A percentile compares a stretch with the other conserved stretches of the same genome.
Evolutionary conservation across 2,113 vertebrate species (phyloP).

Genomic region (Platichthys stellatus): DNA sequence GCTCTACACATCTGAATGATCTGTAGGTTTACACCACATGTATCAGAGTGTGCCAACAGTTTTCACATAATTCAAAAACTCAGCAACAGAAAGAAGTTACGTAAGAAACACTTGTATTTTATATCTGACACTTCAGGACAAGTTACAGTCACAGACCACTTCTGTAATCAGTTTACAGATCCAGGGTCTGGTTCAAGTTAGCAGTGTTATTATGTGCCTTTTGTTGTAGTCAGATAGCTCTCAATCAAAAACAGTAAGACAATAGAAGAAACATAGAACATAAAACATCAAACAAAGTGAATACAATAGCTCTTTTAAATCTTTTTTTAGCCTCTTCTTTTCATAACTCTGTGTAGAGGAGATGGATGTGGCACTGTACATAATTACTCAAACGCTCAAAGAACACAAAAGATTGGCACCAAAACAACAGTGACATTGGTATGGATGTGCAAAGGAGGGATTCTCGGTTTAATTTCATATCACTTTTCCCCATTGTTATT

Average conservation of each 20-base stretch:
- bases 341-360: slow-evolving; percentile 52
- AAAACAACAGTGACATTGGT: slow-evolving; percentile 49
- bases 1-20: background rate
- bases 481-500: slow-evolving; percentile 31
- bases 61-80: slow-evolving; percentile 26
- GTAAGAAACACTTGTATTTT: slow-evolving; percentile 75
- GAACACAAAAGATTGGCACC: slow-evolving; percentile 68
- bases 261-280: slow-evolving; percentile 68
- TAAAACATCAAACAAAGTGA: slow-evolving; percentile 72
- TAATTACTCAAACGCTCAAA: slow-evolving; percentile 50
- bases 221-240: slow-evolving; percentile 56
- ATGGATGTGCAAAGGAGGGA: slow-evolving; percentile 66
- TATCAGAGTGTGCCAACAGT: background rate
- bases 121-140: slow-evolving; percentile 66
- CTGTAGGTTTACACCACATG: background rate
- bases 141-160: slow-evolving; percentile 58
- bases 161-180: slow-evolving; percentile 45
- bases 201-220: slow-evolving; percentile 74
- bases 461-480: slow-evolving; percentile 13
- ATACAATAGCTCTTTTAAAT: slow-evolving; percentile 62
- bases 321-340: slow-evolving; percentile 53
- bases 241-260: slow-evolving; percentile 72
- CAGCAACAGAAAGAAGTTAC: slow-evolving; percentile 17
- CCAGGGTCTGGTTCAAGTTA: slow-evolving; percentile 74
- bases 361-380: slow-evolving; percentile 64